Evolutionary conservation across 2,113 vertebrate species (phyloP).

Genomic region (Lucifuga dentata): DNA sequence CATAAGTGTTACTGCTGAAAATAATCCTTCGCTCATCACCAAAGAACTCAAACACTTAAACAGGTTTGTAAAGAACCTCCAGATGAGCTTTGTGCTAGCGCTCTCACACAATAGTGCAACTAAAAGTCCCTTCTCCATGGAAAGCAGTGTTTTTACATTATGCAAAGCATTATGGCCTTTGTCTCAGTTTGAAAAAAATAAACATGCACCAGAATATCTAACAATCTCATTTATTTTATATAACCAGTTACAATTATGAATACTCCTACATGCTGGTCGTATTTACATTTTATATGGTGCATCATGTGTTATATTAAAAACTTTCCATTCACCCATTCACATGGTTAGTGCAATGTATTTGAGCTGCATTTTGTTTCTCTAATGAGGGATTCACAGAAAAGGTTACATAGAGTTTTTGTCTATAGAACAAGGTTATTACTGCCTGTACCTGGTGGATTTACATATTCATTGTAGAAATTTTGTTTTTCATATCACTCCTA

Average conservation of each 20-base stretch:
- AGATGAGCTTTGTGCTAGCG: conserved; percentile 14
- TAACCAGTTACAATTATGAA: background rate
- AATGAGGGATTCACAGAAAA: conserved; percentile 20
- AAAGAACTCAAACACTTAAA: conserved; percentile 29
- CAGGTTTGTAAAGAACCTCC: conserved; percentile 1
- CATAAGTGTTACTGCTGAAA: conserved; percentile 16
- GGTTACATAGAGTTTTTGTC: conserved; percentile 18
- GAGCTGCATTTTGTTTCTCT: conserved; percentile 10
- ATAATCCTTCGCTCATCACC: conserved; percentile 7
- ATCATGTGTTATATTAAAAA: conserved; percentile 3
- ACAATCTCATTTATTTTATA: background rate
- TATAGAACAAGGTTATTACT: conserved; percentile 35
- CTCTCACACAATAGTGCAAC: conserved; percentile 6
- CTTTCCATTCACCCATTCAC: conserved; percentile 5
- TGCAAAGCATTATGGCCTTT: conserved; percentile 21
- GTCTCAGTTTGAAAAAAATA: background rate
- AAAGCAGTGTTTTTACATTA: conserved; percentile 37
- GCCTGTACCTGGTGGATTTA: conserved; percentile 26
- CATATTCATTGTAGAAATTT: conserved; percentile 43
- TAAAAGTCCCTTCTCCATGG: conserved; percentile 15
- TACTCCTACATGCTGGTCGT: too few relatives aligned
- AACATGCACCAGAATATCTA: background rate
- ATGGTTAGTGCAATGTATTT: background rate
- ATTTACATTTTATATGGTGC: conserved; percentile 24
- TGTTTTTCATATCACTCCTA: conserved; percentile 24